phyloP scores from a whole-genome alignment of 1,140 invertebrate species.

The Pseudomyrmex sp. region DNA sequence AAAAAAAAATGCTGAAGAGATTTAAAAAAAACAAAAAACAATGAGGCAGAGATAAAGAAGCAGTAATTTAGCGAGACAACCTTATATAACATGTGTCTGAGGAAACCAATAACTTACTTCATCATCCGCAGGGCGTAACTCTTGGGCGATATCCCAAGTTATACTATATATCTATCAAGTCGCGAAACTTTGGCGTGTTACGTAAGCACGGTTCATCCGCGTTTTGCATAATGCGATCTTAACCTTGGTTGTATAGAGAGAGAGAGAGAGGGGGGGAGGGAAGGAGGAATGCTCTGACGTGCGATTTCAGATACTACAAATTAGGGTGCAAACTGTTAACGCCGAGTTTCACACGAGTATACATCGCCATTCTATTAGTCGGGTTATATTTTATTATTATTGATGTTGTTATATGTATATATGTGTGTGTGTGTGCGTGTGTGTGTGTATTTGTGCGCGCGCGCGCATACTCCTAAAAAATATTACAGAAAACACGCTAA shows the following conservation, averaged over 20 bases:
- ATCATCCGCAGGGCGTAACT: constrained; percentile 39
- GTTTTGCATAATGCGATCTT: constrained; percentile 57
- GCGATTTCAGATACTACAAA: constrained; percentile 6
- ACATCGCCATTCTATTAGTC: neutral
- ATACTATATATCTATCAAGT: constrained; percentile 22
- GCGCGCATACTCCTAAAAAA: constrained; percentile 8
- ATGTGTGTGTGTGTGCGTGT: too few species aligned
- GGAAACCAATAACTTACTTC: constrained; percentile 14
- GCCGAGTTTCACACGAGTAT: neutral
- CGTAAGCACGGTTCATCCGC: constrained; percentile 43
- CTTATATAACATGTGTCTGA: constrained; percentile 3
- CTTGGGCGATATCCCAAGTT: neutral
- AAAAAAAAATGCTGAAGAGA: neutral
- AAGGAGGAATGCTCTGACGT: neutral
- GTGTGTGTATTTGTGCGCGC: too few species aligned
- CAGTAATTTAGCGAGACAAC: neutral
- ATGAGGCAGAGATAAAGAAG: neutral
- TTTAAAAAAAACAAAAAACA: neutral
- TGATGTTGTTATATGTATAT: too few species aligned
- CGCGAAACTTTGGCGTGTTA: constrained; percentile 46
- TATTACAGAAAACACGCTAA: constrained; percentile 17
- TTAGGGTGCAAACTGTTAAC: constrained; percentile 18
- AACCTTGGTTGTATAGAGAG: constrained; percentile 34
- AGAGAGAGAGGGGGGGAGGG: too few species aligned
- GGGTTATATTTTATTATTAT: neutral